These are phyloP conservation scores for Lordiphosa fenestrarum DNA, from an alignment of 2,888 invertebrate genomes.

Conservation along the genomic window DNA sequence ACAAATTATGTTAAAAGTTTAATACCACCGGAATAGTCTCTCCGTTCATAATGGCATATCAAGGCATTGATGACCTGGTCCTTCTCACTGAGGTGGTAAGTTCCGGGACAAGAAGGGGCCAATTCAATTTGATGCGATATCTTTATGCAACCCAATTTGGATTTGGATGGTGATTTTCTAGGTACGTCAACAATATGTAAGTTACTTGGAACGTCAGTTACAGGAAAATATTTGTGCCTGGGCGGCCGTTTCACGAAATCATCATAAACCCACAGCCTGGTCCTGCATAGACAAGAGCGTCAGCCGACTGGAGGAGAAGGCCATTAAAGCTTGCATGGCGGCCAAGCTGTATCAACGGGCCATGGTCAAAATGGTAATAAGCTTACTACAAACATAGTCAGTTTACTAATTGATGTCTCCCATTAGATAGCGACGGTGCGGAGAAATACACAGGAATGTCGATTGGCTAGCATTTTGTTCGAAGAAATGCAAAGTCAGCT, in stretches of 20 bases:
- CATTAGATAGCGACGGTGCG: slow-evolving; percentile 68
- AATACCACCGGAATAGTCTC: neutral
- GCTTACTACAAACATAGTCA: too few species aligned
- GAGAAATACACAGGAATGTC: slow-evolving; percentile 67
- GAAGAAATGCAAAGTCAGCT: slow-evolving; percentile 50
- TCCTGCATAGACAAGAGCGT: slow-evolving; percentile 58
- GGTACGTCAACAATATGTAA: slow-evolving; percentile 75
- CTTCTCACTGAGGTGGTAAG: slow-evolving; percentile 60
- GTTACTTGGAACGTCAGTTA: slow-evolving; percentile 72
- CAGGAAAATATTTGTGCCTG: slow-evolving; percentile 66
- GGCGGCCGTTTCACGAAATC: slow-evolving; percentile 50
- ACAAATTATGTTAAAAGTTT: neutral
- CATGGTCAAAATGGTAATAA: slow-evolving; percentile 76
- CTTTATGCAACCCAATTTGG: neutral
- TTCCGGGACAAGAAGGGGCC: neutral
- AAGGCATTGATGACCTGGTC: slow-evolving; percentile 39
- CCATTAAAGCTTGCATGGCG: slow-evolving; percentile 72
- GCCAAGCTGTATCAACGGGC: slow-evolving; percentile 72
- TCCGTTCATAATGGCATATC: slow-evolving; percentile 33
- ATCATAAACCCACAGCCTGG: slow-evolving; percentile 60
- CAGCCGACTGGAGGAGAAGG: slow-evolving; percentile 63
- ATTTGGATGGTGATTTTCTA: slow-evolving; percentile 17
- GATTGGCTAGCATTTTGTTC: slow-evolving; percentile 55
- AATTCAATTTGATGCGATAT: neutral
- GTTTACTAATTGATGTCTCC: neutral